Evolutionary conservation across 2,797 vertebrate genomes (phyloP), one percentile per base, ranked within the genome.

Genomic region (Microchirus variegatus): DNA sequence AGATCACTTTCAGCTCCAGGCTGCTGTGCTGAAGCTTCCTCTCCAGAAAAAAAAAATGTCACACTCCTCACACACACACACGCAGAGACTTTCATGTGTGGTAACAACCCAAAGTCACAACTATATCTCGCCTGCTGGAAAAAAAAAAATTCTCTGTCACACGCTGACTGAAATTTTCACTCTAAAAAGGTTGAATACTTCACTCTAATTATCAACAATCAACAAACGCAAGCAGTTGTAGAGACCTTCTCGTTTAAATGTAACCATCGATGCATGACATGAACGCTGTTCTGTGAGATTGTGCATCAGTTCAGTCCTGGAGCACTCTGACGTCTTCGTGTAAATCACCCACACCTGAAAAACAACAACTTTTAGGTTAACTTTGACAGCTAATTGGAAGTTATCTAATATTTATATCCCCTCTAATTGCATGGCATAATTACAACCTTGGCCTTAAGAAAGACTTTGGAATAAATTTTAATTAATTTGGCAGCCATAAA

Each of bases 391-490:
- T 80, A 82, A 76, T 74, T 79, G 52, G 51, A 81, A 73, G 73
- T 66, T 57, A 87, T 90, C 75, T 80, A 87, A 88, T 87, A 87
- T 88, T 88, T 80, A 88, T 87, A 82, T 59, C 60, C 58, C 54
- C 70, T 77, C 71, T 91, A 90, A 91, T 91, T 91, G 83, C 79
- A 81, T 80, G 82, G 70, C 75, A 83, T 89, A 87, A 89, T 91
- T 88, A 88, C 76, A 89, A 85, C 85, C 71, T 80, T 82, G 80
- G 82, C 78, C 79, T 84, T 84, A 87, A 89, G 82, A 89, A 85
- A 89, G 76, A 63, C 69, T 87, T 77, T 77, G 69, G 83, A 91
- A 90, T 90, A 84, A 85, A 88, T 81, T 83, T 83, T 63, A 89
- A 89, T 88, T 83, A 82, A 90, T 87, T 78, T 83, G 81, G 79